Conservation (phyloP, 2,113 vertebrate genomes). For the Alces alces region DNA sequence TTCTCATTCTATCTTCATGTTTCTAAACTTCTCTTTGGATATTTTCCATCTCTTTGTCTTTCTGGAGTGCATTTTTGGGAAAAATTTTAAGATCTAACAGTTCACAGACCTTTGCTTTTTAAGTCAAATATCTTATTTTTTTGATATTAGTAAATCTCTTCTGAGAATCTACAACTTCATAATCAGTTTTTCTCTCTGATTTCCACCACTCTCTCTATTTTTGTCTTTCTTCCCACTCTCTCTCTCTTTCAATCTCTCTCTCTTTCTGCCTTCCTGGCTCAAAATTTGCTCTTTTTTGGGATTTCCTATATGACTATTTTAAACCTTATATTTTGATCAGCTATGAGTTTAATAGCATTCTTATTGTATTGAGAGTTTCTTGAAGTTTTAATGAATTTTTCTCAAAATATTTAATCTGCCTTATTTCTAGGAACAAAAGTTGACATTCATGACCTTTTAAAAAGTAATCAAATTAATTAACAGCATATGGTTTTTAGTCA, state of each 20-base stretch:
- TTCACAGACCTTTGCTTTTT: neutral
- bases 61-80: neutral
- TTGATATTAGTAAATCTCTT: neutral
- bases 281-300: neutral
- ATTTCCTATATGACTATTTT: neutral
- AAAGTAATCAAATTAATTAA: slow-evolving; percentile 13
- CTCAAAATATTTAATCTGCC: neutral
- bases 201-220: neutral
- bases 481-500: neutral
- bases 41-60: neutral
- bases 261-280: neutral
- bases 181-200: neutral
- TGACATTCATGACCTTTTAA: neutral
- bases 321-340: neutral
- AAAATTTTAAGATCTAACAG: neutral
- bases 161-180: neutral
- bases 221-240: neutral
- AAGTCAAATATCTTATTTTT: neutral
- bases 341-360: neutral
- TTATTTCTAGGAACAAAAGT: neutral
- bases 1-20: neutral
- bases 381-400: neutral
- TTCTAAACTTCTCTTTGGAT: neutral
- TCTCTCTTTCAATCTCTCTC: neutral
- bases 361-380: neutral